Evolutionary conservation across 2,888 invertebrate species (phyloP), one percentile per base, ranked within the genome.

Genomic region (Cotesia congregata): DNA sequence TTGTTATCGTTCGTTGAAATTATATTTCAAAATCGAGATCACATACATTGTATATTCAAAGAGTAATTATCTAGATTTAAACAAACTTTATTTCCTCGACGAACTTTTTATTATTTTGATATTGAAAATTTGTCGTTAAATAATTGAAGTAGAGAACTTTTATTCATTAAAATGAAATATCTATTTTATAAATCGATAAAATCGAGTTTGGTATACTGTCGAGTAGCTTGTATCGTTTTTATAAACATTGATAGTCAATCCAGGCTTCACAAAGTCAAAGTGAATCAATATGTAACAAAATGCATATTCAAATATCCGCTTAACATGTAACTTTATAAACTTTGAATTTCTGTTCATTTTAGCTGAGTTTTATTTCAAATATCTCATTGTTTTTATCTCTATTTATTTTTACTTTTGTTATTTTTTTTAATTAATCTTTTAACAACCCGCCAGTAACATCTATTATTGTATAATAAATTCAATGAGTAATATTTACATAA

Each of bases 231-330:
- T 50, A 17, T 17, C 9, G n/a, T 59, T 39, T 6, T 15, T n/a
- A 15, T 6, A 61, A 71, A 6, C n/a, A 30, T 71, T 62, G n/a
- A 71, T 3, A 7, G 60, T 39, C n/a, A 71, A 62, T 71, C 62
- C n/a, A n/a, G 39, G 71, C 50, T 72, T 72, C 12, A 72, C 30
- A 20, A 62, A 62, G 62, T 62, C 62, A 15, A 20, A 17, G 17
- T 72, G n/a, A 62, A 65, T 65, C 64, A 41, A 72, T 72, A 65
- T 72, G 12, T 17, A 72, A 41, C 5, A n/a, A 20, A 72, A 72
- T 41, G 30, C 72, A n/a, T 50, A 50, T 38, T 71, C 38, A 9
- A 60, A 70, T 70, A 9, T 60, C 59, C 60, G 15, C 6, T 61
- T 12, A 62, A 62, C 38, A 71, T 9, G 61, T 71, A 62, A 62